Evolutionary conservation across 2,888 invertebrate genomes (phyloP).

Genomic region (Xylocampa areola): DNA sequence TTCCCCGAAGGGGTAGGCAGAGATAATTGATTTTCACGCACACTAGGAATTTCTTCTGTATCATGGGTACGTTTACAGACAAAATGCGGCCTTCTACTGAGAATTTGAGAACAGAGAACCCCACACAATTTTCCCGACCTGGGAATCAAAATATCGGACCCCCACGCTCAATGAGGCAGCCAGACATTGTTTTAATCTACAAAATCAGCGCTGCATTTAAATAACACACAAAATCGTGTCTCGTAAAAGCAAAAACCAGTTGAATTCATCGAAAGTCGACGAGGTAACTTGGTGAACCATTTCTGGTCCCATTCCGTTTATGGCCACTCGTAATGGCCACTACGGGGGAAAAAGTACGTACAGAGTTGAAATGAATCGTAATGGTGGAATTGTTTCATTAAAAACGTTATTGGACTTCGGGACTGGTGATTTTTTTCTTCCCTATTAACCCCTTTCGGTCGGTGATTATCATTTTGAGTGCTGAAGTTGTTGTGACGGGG

Average conservation of each 20-base stretch:
- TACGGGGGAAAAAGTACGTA: conserved; percentile 72
- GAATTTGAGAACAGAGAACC: too few relatives aligned
- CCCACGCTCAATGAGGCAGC: too few relatives aligned
- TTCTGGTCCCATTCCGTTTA: conserved; percentile 77
- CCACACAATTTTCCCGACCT: too few relatives aligned
- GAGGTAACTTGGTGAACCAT: conserved; percentile 73
- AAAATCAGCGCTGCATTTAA: conserved; percentile 1
- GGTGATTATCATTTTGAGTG: conserved; percentile 37
- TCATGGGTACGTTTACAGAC: too few relatives aligned
- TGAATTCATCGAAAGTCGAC: conserved; percentile 71
- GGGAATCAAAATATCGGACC: too few relatives aligned
- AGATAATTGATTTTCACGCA: too few relatives aligned
- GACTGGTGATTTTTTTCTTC: conserved; percentile 42
- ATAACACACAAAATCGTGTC: conserved; percentile 25
- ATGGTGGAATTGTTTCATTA: conserved; percentile 76
- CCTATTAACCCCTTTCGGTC: conserved; percentile 36
- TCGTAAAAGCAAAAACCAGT: conserved; percentile 25
- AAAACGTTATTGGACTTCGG: conserved; percentile 61
- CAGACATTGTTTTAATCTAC: too few relatives aligned
- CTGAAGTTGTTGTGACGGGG: conserved; percentile 29
- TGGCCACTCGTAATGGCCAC: conserved; percentile 74
- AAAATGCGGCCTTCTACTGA: too few relatives aligned
- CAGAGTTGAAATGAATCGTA: conserved; percentile 62
- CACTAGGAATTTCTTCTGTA: too few relatives aligned
- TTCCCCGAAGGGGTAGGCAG: too few relatives aligned